These are phyloP conservation scores for Naja naja DNA, from an alignment of 2,113 vertebrate genomes.

Conservation along the genomic window DNA sequence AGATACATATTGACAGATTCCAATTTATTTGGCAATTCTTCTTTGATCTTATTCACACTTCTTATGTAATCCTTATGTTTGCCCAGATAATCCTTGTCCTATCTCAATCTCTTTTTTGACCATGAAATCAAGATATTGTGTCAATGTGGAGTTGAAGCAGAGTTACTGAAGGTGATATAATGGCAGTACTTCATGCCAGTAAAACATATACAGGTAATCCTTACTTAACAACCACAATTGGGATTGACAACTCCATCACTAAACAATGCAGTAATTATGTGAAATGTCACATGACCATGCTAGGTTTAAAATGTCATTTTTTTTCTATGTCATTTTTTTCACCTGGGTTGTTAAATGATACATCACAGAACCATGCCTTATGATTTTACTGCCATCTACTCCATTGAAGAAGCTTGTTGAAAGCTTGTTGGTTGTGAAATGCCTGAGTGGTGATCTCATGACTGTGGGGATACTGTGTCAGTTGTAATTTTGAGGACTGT, in stretches of 20 bases:
- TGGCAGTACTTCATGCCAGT: not conserved
- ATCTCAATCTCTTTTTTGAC: not conserved
- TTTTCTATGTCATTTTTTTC: not conserved
- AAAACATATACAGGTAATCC: not conserved
- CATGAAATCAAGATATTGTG: not conserved
- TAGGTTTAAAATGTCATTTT: not conserved
- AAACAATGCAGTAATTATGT: not conserved
- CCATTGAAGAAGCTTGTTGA: not conserved
- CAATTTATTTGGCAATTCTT: not conserved
- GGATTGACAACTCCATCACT: not conserved
- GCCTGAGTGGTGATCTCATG: not conserved
- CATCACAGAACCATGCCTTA: not conserved
- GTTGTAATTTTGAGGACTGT: not conserved
- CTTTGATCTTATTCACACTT: not conserved
- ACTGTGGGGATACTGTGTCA: not conserved
- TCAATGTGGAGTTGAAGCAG: not conserved
- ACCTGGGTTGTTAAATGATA: not conserved
- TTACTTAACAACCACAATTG: not conserved
- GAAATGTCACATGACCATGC: not conserved
- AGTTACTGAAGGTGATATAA: not conserved
- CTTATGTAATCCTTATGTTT: not conserved
- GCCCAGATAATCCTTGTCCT: not conserved
- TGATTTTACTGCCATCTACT: not conserved
- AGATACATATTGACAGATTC: not conserved
- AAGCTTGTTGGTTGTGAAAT: not conserved